Evolutionary conservation across 2,888 invertebrate genomes (phyloP), one percentile per base, ranked within the genome.

Genomic region (Thyatira batis): DNA sequence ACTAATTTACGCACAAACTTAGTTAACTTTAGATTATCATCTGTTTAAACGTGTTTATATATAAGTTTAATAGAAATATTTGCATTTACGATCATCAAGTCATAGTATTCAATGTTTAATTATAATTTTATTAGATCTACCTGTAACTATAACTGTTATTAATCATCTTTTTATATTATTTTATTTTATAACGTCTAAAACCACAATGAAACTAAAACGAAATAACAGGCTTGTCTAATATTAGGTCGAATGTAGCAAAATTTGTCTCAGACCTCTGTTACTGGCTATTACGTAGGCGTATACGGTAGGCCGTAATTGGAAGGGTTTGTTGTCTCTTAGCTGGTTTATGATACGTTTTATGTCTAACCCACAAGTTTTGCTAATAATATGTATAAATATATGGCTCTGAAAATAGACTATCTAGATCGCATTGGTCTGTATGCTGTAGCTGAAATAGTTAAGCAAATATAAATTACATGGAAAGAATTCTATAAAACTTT

Each of bases 311-410:
- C 61, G 56, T 66, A 67, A 74, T 73, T 65, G 63, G 58, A 46
- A 57, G 58, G 65, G 57, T 68, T 66, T 63, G 69, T 67, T 58
- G 63, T 63, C 60, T 57, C 60, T 64, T 53, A 60, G 58, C 54
- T 55, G 62, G 64, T 73, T 77, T 75, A 79, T 68, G 67, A 63
- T 65, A 61, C 64, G 57, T 70, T 76, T 76, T 73, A 76, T 71
- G 63, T 55, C 63, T 61, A 57, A 53, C 57, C 61, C 60, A 58
- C 57, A 65, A 61, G 69, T 13, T 69, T 70, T 44, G 45, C 53
- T 52, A 59, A 48, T 61, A 65, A 59, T 63, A 61, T 60, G 54
- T 39, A 51, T 30, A 49, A 27, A 27, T 49, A 39, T 46, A 51
- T 49, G 50, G 10, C 13, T 20, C 20, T 44, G 11, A 10, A 20